Conservation (phyloP, 2,797 vertebrate species). For the Masticophis lateralis region DNA sequence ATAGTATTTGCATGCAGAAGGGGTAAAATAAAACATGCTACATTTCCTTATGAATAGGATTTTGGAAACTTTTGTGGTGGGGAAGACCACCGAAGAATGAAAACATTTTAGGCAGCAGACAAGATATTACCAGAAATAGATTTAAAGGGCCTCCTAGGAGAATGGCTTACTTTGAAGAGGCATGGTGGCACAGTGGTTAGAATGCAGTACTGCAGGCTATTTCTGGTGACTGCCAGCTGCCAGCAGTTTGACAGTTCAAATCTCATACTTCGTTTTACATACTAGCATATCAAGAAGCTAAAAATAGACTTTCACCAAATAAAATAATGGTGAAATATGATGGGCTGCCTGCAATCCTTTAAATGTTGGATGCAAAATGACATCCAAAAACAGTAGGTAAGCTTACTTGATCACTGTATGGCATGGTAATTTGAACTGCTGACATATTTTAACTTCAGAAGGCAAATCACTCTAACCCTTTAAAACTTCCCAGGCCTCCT, state of each 20-base stretch:
- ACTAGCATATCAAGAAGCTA: not conserved
- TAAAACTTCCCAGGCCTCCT: not conserved
- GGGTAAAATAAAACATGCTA: not conserved
- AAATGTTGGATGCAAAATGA: not conserved
- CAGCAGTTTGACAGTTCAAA: too few species aligned
- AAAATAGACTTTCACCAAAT: not conserved
- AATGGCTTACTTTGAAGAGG: too few species aligned
- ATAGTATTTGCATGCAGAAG: not conserved
- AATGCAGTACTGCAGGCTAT: too few species aligned
- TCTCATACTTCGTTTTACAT: not conserved
- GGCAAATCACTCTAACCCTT: not conserved
- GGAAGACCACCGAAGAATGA: too few species aligned
- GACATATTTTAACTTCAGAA: constrained; percentile 5
- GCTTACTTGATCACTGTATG: not conserved
- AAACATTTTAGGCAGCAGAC: too few species aligned
- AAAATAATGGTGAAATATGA: not conserved
- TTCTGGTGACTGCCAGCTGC: too few species aligned
- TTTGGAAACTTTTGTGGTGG: too few species aligned
- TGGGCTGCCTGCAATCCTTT: not conserved
- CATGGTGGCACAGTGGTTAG: too few species aligned
- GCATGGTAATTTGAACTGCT: not conserved
- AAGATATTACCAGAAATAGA: too few species aligned
- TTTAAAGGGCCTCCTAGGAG: too few species aligned
- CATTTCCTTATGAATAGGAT: not conserved
- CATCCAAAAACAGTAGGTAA: not conserved